Evolutionary conservation across 2,888 invertebrate species (phyloP).

Genomic region (Stictocephala bisonia): DNA sequence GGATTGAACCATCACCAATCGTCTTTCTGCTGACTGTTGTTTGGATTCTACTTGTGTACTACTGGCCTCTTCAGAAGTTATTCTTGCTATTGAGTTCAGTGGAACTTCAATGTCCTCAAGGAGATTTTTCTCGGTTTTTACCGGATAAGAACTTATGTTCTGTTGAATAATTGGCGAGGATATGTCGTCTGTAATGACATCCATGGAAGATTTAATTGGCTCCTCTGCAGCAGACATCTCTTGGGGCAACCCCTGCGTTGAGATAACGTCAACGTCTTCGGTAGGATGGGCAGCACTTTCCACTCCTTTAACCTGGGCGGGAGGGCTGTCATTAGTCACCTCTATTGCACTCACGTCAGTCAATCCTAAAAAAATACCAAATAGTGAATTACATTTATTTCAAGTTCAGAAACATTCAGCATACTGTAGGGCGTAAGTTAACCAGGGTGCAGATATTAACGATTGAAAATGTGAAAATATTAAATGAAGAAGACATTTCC

Average conservation of each 20-base stretch:
- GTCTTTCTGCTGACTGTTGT: conserved; percentile 20
- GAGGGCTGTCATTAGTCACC: conserved; percentile 31
- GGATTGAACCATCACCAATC: conserved; percentile 47
- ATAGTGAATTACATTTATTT: too few relatives aligned
- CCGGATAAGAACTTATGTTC: background rate
- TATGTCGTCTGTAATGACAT: conserved; percentile 7
- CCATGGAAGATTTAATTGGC: conserved; percentile 52
- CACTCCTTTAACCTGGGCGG: conserved; percentile 24
- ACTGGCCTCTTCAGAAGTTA: conserved; percentile 11
- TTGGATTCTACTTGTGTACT: conserved; percentile 22
- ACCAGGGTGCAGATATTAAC: too few relatives aligned
- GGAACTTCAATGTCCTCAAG: conserved; percentile 7
- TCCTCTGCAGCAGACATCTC: conserved; percentile 56
- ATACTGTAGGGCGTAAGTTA: too few relatives aligned
- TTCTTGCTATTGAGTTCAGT: conserved; percentile 20
- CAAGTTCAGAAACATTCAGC: background rate
- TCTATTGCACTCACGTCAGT: conserved; percentile 44
- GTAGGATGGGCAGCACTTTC: conserved; percentile 33
- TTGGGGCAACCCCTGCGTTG: conserved; percentile 49
- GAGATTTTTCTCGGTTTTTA: background rate
- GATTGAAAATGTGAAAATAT: too few relatives aligned
- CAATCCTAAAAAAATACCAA: conserved; percentile 25
- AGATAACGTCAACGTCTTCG: conserved; percentile 32
- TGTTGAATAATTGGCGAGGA: background rate
- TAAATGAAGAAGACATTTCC: too few relatives aligned